Evolutionary conservation across 2,888 invertebrate genomes (phyloP).

Genomic region (Watsonalla binaria): DNA sequence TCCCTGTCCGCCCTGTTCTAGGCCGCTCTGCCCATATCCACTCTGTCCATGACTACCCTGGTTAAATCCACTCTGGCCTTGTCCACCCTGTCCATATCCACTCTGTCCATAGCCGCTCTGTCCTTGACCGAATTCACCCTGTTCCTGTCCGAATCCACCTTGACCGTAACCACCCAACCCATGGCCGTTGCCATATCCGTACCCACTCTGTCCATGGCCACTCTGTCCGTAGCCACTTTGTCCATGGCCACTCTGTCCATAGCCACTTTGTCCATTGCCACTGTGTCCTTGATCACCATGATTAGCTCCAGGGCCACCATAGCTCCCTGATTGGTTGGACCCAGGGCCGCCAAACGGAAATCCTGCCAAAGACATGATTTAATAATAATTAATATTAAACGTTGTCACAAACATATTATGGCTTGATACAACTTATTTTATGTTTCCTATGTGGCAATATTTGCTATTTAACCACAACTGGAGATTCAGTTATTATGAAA

Average conservation of each 20-base stretch:
- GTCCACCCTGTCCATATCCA: conserved; percentile 12
- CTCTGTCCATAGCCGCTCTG: conserved; percentile 4
- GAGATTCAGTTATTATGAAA: too few relatives aligned
- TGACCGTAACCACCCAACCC: conserved; percentile 5
- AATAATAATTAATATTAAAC: too few relatives aligned
- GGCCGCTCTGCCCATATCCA: conserved; percentile 6
- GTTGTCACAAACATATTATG: too few relatives aligned
- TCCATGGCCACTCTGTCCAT: conserved; percentile 5
- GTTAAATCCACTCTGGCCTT: conserved; percentile 5
- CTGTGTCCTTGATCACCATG: not conserved
- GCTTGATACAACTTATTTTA: too few relatives aligned
- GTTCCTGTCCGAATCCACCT: conserved; percentile 2
- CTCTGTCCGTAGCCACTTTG: conserved; percentile 2
- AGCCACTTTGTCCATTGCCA: conserved; percentile 3
- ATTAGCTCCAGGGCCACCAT: too few relatives aligned
- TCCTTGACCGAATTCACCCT: conserved; percentile 4
- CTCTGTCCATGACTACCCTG: conserved; percentile 8
- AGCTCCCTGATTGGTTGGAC: not conserved
- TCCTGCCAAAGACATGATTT: too few relatives aligned
- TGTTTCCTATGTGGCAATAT: too few relatives aligned
- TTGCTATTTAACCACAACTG: too few relatives aligned
- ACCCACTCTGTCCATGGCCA: conserved; percentile 1
- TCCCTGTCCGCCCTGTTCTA: conserved; percentile 13
- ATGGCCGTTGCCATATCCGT: not conserved
- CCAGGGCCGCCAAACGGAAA: not conserved